A percentile compares a stretch with the other conserved stretches of the same genome.
These are phyloP conservation scores for Helogale parvula DNA, from an alignment of 2,113 vertebrate species.

Conservation along the genomic window DNA sequence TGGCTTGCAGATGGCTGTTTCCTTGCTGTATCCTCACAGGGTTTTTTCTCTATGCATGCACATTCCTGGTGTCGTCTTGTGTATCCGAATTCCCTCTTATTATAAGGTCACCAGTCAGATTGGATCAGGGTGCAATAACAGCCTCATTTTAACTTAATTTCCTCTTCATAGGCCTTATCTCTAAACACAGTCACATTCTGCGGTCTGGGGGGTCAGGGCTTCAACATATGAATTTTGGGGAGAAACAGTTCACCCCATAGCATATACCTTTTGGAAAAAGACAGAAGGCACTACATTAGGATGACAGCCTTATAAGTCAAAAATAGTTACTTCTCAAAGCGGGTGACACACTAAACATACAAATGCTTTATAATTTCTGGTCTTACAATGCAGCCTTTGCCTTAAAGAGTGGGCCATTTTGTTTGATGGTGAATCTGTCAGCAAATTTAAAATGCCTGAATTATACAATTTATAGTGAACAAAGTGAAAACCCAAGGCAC, in stretches of 20 bases:
- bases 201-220: neutral
- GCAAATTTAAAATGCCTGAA: constrained; percentile 40
- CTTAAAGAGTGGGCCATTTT: neutral
- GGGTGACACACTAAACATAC: constrained; percentile 8
- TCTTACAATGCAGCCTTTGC: neutral
- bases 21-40: neutral
- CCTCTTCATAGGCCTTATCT: neutral
- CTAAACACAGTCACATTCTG: neutral
- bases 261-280: neutral
- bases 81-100: neutral
- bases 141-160: neutral
- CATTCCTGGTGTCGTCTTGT: neutral
- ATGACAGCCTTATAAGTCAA: neutral
- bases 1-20: neutral
- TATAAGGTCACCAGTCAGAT: neutral
- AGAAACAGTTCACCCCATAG: neutral
- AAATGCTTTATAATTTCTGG: neutral
- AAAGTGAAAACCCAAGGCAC: constrained; percentile 28
- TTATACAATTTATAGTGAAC: constrained; percentile 29
- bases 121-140: neutral
- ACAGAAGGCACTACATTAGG: neutral
- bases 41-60: neutral
- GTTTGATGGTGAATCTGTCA: constrained; percentile 47
- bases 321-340: neutral
- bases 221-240: neutral